Percentiles rank a stretch among this genome's conserved stretches.
Conservation (phyloP, 2,888 invertebrate genomes). For the Cyclophora punctaria region DNA sequence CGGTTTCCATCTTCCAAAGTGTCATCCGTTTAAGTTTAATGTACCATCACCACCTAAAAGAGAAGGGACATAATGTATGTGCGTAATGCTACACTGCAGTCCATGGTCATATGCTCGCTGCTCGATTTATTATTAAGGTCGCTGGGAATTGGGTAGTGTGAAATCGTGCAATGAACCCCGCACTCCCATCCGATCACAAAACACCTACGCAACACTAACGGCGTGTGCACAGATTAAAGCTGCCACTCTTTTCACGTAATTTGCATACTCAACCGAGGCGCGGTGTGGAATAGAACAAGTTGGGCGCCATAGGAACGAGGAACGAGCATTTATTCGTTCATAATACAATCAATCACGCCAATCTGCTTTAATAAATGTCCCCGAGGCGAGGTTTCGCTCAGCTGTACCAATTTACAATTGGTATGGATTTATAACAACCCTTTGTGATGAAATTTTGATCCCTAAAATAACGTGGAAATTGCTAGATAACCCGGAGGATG, state of each 20-base stretch:
- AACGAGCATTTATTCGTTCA: background rate
- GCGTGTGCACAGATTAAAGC: slow-evolving; percentile 6
- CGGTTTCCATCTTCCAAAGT: no score
- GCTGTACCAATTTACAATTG: background rate
- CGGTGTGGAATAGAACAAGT: slow-evolving; percentile 4
- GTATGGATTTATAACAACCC: background rate
- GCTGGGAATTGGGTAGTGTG: slow-evolving; percentile 6
- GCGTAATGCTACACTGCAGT: no score
- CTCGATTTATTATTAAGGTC: slow-evolving; percentile 13
- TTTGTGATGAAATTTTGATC: no score
- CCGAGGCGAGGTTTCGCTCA: slow-evolving; percentile 1
- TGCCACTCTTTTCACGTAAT: slow-evolving; percentile 3
- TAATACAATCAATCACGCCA: slow-evolving; percentile 1
- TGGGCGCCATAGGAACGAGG: slow-evolving; percentile 1
- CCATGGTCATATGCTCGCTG: no score
- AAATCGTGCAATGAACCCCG: slow-evolving; percentile 8
- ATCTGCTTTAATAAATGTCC: slow-evolving; percentile 1
- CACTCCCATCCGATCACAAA: slow-evolving; percentile 2
- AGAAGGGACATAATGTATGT: no score
- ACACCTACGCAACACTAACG: slow-evolving; percentile 4
- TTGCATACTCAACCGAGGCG: slow-evolving; percentile 6
- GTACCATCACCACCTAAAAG: no score
- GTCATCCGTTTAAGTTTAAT: no score
- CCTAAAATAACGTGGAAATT: no score
- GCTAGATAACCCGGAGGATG: no score